phyloP scores from a whole-genome alignment of 2,113 vertebrate genomes.

The Diphyllodes magnificus region DNA sequence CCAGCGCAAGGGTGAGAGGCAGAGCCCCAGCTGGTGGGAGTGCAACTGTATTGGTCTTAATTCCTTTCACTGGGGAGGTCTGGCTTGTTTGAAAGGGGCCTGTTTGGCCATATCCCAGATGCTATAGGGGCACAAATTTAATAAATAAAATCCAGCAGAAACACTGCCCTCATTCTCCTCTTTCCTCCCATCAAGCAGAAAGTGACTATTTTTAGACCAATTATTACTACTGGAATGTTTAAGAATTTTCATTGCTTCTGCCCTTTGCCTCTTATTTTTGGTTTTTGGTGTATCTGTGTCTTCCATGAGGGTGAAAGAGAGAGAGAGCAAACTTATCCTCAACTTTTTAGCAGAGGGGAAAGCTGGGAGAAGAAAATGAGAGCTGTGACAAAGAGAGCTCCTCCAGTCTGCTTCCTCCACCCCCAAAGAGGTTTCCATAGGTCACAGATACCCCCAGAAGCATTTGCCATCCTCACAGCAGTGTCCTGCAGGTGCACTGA shows the following conservation, averaged over 20 bases:
- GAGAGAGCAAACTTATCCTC: not conserved
- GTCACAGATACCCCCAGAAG: not conserved
- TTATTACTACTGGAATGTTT: not conserved
- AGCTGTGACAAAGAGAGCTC: not conserved
- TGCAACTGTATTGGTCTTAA: not conserved
- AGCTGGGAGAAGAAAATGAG: not conserved
- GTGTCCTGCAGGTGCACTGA: accelerated
- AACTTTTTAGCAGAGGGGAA: not conserved
- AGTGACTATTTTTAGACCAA: not conserved
- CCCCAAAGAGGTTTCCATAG: not conserved
- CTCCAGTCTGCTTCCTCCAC: not conserved
- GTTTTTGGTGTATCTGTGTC: not conserved
- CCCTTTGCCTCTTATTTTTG: not conserved
- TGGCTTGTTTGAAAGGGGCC: not conserved
- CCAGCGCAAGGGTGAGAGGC: accelerated
- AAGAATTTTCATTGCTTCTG: not conserved
- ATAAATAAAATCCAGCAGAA: not conserved
- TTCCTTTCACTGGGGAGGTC: not conserved
- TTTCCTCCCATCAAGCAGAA: not conserved
- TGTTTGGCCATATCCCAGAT: not conserved
- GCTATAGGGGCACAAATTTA: not conserved
- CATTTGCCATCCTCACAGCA: not conserved
- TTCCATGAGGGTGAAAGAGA: not conserved
- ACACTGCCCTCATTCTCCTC: not conserved
- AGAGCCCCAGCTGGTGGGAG: not conserved